A percentile compares a stretch with the other conserved stretches of the same genome.
Conservation (phyloP, 2,888 invertebrate species). For the Aleiodes alternator region DNA sequence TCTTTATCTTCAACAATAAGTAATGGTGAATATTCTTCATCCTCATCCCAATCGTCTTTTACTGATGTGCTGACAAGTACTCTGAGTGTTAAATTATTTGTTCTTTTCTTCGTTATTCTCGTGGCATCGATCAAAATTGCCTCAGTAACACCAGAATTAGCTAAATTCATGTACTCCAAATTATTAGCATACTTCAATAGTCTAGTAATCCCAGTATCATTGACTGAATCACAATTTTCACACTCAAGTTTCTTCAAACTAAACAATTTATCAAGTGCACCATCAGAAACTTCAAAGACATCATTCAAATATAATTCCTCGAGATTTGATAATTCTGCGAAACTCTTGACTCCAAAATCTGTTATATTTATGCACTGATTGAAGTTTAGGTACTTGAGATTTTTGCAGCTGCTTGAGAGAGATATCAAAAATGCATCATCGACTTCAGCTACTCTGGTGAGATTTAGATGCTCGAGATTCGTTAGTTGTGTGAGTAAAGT, state of each 20-base stretch:
- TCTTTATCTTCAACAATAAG: conserved; percentile 10
- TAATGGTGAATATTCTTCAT: conserved; percentile 4
- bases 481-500: background rate
- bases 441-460: conserved; percentile 6
- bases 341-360: background rate
- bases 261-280: background rate
- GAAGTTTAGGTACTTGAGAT: conserved; percentile 4
- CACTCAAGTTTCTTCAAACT: conserved; percentile 26
- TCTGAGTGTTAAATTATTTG: conserved; percentile 18
- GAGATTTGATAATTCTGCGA: background rate
- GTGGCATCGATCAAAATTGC: background rate
- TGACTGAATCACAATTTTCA: conserved; percentile 12
- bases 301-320: conserved; percentile 14
- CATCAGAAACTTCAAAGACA: background rate
- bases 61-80: background rate
- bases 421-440: background rate
- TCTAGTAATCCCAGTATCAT: background rate
- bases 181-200: conserved; percentile 10
- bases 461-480: conserved; percentile 21
- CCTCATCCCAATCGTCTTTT: background rate
- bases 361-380: conserved; percentile 8
- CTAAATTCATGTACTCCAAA: conserved; percentile 15
- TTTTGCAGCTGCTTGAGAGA: background rate
- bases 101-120: conserved; percentile 1
- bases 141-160: conserved; percentile 3